Conservation (phyloP, 2,888 invertebrate species). For the Ormyrus labotus region DNA sequence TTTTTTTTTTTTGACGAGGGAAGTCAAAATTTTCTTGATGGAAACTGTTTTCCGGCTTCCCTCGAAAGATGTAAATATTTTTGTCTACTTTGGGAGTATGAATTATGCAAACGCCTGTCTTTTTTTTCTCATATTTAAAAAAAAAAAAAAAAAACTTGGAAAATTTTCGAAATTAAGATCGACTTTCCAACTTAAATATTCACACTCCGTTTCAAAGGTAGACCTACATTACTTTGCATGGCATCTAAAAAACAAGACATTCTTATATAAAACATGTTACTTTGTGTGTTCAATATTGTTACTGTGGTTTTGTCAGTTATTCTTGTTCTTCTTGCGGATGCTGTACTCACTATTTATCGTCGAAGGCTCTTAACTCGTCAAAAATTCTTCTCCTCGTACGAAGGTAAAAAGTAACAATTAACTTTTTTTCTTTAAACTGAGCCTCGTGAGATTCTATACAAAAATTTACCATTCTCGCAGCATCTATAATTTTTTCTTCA, state of each 20-base stretch:
- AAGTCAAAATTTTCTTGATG: constrained; percentile 2
- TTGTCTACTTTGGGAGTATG: background rate
- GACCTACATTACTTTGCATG: too few species aligned
- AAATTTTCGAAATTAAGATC: too few species aligned
- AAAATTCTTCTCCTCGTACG: too few species aligned
- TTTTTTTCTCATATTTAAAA: too few species aligned
- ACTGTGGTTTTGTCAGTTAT: constrained; percentile 25
- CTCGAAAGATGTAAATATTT: background rate
- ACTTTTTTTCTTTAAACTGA: too few species aligned
- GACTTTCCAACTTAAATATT: too few species aligned
- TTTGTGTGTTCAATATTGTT: constrained; percentile 1
- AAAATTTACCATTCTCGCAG: too few species aligned
- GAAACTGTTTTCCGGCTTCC: background rate
- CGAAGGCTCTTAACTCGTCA: constrained; percentile 55
- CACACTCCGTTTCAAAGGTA: too few species aligned
- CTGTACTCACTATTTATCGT: constrained; percentile 65
- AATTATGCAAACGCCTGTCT: background rate
- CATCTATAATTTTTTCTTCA: too few species aligned
- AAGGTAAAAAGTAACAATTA: too few species aligned
- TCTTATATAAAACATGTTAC: background rate
- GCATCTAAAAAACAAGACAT: background rate
- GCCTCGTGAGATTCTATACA: too few species aligned
- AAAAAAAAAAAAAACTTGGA: too few species aligned
- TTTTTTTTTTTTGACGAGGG: background rate
- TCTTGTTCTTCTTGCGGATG: constrained; percentile 39